These are phyloP conservation scores for Microcebus murinus DNA, from an alignment of 2,113 vertebrate species.

Conservation along the genomic window DNA sequence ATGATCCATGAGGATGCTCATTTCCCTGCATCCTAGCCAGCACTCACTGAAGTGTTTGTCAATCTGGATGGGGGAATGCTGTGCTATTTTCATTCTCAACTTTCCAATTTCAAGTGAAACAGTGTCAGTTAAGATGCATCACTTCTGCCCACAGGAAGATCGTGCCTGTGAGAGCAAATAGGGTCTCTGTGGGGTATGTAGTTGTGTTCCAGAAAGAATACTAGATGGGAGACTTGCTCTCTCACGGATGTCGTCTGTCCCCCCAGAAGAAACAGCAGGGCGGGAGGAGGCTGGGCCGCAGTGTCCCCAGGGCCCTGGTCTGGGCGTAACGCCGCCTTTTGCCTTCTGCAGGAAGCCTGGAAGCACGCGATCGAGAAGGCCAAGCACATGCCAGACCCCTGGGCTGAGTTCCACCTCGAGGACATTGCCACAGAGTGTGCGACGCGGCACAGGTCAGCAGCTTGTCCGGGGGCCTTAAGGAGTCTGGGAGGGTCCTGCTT, in stretches of 20 bases:
- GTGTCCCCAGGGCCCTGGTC: not conserved
- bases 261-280: not conserved
- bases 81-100: not conserved
- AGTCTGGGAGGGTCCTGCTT: not conserved
- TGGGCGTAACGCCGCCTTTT: constrained; percentile 44
- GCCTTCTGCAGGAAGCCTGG: constrained; percentile 91
- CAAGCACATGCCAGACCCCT: constrained; percentile 97
- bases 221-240: not conserved
- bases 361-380: constrained; percentile 96
- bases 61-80: not conserved
- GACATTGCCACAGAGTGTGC: constrained; percentile 91
- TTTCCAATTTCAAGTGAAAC: not conserved
- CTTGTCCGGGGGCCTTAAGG: not conserved
- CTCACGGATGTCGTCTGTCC: not conserved
- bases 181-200: not conserved
- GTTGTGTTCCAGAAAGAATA: not conserved
- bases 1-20: fast-evolving
- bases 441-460: constrained; percentile 92
- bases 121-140: not conserved
- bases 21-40: not conserved
- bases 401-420: constrained; percentile 98
- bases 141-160: not conserved
- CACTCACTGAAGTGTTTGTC: not conserved
- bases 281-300: not conserved
- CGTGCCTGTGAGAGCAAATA: not conserved